Evolutionary conservation across 2,797 vertebrate genomes (phyloP).

Genomic region (Margarornis squamiger): DNA sequence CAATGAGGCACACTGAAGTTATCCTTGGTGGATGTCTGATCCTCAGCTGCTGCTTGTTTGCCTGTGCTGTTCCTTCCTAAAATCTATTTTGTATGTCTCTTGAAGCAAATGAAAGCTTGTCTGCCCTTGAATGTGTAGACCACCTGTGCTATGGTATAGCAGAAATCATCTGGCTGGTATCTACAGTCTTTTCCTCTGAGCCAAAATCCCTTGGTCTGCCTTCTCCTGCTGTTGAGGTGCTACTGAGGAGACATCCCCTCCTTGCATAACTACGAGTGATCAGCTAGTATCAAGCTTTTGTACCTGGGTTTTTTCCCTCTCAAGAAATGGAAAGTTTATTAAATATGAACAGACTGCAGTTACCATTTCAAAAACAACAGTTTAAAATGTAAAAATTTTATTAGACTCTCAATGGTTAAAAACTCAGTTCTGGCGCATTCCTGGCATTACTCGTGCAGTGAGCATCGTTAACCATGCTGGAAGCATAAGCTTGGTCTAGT

Average conservation of each 20-base stretch:
- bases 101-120: not conserved
- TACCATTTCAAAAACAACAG: not conserved
- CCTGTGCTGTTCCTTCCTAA: not conserved
- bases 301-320: not conserved
- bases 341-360: not conserved
- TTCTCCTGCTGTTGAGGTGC: not conserved
- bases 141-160: fast-evolving
- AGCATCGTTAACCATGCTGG: not conserved
- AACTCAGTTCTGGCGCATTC: not conserved
- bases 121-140: not conserved
- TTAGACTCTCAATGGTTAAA: not conserved
- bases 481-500: not conserved
- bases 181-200: not conserved
- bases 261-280: not conserved
- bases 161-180: not conserved
- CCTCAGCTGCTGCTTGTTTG: not conserved
- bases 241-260: not conserved
- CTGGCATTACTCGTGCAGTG: not conserved
- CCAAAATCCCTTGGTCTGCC: not conserved
- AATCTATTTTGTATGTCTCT: not conserved
- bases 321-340: not conserved
- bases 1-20: not conserved
- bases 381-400: not conserved
- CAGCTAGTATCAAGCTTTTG: not conserved
- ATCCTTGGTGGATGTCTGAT: not conserved